These are phyloP conservation scores for Tetranychus truncatus DNA, from an alignment of 2,888 invertebrate genomes.

Conservation along the genomic window DNA sequence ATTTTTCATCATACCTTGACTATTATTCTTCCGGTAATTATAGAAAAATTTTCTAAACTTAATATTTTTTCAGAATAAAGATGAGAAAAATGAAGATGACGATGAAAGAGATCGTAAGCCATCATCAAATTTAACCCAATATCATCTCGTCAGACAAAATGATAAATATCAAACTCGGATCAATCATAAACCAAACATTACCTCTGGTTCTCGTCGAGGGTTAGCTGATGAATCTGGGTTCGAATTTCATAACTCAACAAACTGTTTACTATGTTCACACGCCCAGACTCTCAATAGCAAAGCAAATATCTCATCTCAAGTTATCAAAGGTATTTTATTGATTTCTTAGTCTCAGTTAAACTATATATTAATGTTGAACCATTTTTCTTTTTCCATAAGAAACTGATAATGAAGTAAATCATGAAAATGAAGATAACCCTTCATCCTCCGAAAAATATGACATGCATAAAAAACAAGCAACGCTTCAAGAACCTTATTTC, in stretches of 20 bases:
- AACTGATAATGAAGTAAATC: background rate
- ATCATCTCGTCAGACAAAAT: background rate
- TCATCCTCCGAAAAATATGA: background rate
- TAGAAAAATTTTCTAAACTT: background rate
- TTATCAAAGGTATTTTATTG: background rate
- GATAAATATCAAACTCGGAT: background rate
- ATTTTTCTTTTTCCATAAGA: background rate
- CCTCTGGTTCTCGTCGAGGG: background rate
- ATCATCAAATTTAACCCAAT: background rate
- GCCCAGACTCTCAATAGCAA: background rate
- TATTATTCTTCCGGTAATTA: too few relatives aligned
- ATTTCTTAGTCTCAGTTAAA: background rate
- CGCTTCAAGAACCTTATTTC: slow-evolving; percentile 1
- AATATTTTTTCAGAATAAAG: background rate
- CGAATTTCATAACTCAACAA: slow-evolving; percentile 25
- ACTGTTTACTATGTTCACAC: slow-evolving; percentile 26
- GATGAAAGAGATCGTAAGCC: background rate
- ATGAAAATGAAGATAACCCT: background rate
- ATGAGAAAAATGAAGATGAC: background rate
- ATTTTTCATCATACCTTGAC: background rate
- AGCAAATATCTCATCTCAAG: background rate
- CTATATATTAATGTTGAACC: background rate
- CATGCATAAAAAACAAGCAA: background rate
- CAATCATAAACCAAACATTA: background rate
- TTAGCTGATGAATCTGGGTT: slow-evolving; percentile 19